A percentile compares a stretch with the other conserved stretches of the same genome.
Evolutionary conservation across 2,888 invertebrate genomes (phyloP).

Genomic region (Ischnura elegans): DNA sequence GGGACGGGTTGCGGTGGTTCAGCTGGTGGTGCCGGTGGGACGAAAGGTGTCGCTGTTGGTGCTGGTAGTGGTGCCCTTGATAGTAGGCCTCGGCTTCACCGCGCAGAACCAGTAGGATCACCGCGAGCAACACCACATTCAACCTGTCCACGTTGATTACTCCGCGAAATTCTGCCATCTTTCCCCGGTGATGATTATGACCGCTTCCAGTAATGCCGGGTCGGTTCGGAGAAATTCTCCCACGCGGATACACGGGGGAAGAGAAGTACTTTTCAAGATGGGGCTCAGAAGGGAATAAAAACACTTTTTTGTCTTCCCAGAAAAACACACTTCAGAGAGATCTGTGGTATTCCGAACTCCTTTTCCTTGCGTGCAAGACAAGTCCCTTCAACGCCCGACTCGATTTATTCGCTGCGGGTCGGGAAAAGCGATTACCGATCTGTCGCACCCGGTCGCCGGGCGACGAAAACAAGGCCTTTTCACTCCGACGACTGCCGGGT

Average conservation of each 20-base stretch:
- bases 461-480: not conserved
- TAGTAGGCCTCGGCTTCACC: constrained; percentile 28
- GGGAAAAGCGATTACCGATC: not conserved
- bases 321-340: no score
- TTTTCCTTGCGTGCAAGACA: not conserved
- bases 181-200: no score
- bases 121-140: not conserved
- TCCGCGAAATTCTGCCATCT: constrained; percentile 1
- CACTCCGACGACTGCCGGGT: not conserved
- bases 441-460: not conserved
- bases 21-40: constrained; percentile 59
- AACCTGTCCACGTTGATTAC: not conserved
- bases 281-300: not conserved
- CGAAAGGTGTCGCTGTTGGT: constrained; percentile 36
- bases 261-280: not conserved
- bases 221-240: not conserved
- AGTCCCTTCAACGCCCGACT: not conserved
- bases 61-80: constrained; percentile 50
- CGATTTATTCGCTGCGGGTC: not conserved
- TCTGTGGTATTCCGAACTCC: not conserved
- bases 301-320: not conserved
- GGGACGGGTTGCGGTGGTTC: constrained; percentile 37
- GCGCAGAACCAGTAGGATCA: not conserved
- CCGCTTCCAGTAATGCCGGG: not conserved
- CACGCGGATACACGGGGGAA: no score